Evolutionary conservation across 1,140 invertebrate species (phyloP), one percentile per base, ranked within the genome.

Genomic region (Proctacanthus coquilletti): DNA sequence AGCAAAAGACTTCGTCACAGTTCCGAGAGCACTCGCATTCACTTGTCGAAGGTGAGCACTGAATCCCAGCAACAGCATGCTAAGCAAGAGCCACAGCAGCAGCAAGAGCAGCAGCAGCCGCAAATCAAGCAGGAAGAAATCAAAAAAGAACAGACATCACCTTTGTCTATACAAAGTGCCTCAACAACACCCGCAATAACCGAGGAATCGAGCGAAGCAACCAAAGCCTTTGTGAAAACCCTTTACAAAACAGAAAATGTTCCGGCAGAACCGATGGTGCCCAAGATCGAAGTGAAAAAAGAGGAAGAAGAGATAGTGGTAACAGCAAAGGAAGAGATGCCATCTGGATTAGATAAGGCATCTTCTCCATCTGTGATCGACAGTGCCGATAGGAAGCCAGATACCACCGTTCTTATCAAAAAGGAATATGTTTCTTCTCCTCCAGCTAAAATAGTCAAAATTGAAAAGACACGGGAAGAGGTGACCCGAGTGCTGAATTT

Each of bases 401-500:
- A 14, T 9, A 14, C 13, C 5, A 8, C 18, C 30, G 14, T 33
- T 14, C 29, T 40, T 1, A 36, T 40, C 2, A 40, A 40, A 18
- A n/a, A n/a, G n/a, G n/a, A n/a, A n/a, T 33, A 36, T 14, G 40
- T 36, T 17, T 36, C 32, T 36, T 21, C 34, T 5, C 23, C 21
- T 3, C 21, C 35, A 27, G 18, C 36, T 5, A 39, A 34, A 25
- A 11, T 39, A 21, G 21, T 38, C 9, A 38, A 42, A 29, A 10
- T 25, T 13, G 35, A 42, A n/a, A 42, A 42, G 15, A 34, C 35
- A 10, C 40, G 40, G 13, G 35, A 38, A 10, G 36, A 38, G 18
- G 36, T 42, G 4, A 33, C 40, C 11, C 14, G 40, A 32, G 20
- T 38, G n/a, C 30, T 42, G 5, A 18, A 42, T 15, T 42, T 38